Evolutionary conservation across 2,888 invertebrate species (phyloP), one percentile per base, ranked within the genome.

Genomic region (Arrhopalites spinosus): DNA sequence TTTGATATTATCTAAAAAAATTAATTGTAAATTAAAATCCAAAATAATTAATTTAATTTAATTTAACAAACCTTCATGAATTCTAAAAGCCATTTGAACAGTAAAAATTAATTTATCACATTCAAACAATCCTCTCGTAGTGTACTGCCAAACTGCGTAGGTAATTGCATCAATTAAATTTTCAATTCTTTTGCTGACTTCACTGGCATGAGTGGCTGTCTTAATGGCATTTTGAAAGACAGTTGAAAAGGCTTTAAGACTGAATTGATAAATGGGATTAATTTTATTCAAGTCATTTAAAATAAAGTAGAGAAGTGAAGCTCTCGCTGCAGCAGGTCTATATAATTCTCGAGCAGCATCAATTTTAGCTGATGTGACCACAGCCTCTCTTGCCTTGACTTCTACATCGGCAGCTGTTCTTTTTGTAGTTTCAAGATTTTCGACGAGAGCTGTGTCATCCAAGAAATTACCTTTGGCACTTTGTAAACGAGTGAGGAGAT

Each of bases 201-300:
- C 92, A 23, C 92, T 91, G 0, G 93, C 91, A 0, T 92, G 91
- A 80, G 93, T 92, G 0, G 97, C 95, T 84, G 90, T 91, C 63
- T 93, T 92, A 84, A 98, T 96, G 23, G 97, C 97, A 85, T 96
- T 96, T 88, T 72, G 81, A 68, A 82, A 82, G 7, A 82, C 82
- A 0, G 81, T 80, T 7, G 80, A 79, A 68, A 82, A 83, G 70
- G 92, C 95, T 90, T 98, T 97, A 78, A 98, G 87, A 17, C 97
- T 97, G 87, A 98, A 98, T 85, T 97, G 96, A 86, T 98, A 98
- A 83, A 98, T 96, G 0, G 96, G 96, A 87, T 97, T 96, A 78
- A 98, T 96, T 45, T 95, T 96, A 86, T 96, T 94, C 77, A 98
- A 88, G 83, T 98, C 97, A 84, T 97, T 97, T 56, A 98, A 87